Percentiles rank a stretch among this genome's conserved stretches.
These are phyloP conservation scores for Chelonoidis abingdonii DNA, from an alignment of 2,113 vertebrate species.

Conservation along the genomic window DNA sequence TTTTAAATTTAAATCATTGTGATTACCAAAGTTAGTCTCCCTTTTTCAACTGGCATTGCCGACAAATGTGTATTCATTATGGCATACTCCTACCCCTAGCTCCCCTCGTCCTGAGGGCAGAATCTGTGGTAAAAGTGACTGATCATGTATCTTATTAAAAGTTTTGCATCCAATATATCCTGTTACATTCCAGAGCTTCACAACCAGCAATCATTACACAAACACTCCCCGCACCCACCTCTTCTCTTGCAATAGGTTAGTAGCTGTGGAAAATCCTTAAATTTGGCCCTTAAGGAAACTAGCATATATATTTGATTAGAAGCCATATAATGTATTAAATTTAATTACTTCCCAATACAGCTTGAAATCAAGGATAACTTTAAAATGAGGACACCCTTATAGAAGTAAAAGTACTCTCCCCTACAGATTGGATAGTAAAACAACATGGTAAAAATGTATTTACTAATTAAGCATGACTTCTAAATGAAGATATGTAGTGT, in stretches of 20 bases:
- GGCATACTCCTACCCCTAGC: not conserved
- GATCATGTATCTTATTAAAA: not conserved
- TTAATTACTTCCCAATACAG: constrained; percentile 36
- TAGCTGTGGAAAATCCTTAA: not conserved
- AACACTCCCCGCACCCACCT: not conserved
- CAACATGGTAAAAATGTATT: not conserved
- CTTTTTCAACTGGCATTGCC: not conserved
- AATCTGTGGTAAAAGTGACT: not conserved
- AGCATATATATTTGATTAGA: constrained; percentile 12
- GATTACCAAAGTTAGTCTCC: not conserved
- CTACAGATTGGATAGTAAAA: constrained; percentile 15
- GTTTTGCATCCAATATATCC: not conserved
- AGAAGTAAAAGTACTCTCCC: constrained; percentile 24
- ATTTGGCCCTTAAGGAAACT: not conserved
- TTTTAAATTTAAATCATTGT: not conserved
- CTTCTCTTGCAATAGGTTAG: not conserved
- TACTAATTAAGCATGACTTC: constrained; percentile 21
- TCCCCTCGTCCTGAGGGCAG: not conserved
- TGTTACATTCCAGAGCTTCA: not conserved
- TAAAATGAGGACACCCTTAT: constrained; percentile 39
- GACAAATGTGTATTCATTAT: not conserved
- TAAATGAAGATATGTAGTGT: constrained; percentile 30
- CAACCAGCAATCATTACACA: not conserved
- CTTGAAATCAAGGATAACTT: constrained; percentile 39
- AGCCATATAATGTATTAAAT: constrained; percentile 32